phyloP scores from a whole-genome alignment of 2,113 vertebrate genomes.

The Rhadina sibilatrix region DNA sequence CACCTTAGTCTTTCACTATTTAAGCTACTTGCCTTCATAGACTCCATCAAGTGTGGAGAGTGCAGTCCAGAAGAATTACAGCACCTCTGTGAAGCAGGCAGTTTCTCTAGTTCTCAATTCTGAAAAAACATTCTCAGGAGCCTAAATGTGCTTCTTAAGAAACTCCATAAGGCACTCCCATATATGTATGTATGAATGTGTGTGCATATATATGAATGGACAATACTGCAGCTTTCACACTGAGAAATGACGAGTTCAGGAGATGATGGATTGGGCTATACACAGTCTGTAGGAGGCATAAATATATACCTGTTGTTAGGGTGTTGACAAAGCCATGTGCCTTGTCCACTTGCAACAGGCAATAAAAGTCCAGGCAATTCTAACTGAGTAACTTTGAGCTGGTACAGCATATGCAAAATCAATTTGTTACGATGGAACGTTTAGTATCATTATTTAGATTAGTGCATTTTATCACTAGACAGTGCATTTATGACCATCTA shows the following conservation, averaged over 20 bases:
- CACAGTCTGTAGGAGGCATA: not conserved
- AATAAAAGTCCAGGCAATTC: not conserved
- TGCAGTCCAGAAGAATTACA: not conserved
- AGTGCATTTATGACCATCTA: not conserved
- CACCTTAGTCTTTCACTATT: not conserved
- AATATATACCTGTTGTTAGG: not conserved
- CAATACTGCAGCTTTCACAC: not conserved
- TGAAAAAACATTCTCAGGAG: not conserved
- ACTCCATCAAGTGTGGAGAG: not conserved
- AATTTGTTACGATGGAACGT: not conserved
- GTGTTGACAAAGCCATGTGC: not conserved
- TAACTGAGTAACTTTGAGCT: not conserved
- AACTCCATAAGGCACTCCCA: not conserved
- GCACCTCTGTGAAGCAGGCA: not conserved
- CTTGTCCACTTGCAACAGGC: not conserved
- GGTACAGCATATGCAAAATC: not conserved
- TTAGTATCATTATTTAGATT: conserved; percentile 24
- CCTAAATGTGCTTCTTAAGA: not conserved
- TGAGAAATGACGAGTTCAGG: not conserved
- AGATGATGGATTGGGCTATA: not conserved
- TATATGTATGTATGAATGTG: no score
- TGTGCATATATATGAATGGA: not conserved
- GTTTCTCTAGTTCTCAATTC: not conserved
- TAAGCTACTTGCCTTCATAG: not conserved
- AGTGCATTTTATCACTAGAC: conserved; percentile 6